Evolutionary conservation across 2,797 vertebrate genomes (phyloP).

Genomic region (Hydrocynus forskahlii): DNA sequence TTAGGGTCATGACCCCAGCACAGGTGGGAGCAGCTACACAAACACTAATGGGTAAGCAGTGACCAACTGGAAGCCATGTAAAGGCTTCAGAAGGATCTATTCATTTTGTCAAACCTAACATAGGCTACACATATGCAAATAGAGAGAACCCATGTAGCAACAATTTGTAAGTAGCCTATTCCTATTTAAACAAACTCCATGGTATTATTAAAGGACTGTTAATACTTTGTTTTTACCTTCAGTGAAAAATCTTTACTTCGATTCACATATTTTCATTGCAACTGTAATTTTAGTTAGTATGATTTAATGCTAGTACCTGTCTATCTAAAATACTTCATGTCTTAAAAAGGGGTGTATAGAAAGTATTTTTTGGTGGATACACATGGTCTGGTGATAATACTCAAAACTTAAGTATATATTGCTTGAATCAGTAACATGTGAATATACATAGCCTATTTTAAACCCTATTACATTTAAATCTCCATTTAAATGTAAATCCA

Average conservation of each 20-base stretch:
- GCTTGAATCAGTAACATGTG: not conserved
- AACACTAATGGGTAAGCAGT: slow-evolving; percentile 58
- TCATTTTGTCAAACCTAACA: slow-evolving; percentile 24
- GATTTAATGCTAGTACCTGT: not conserved
- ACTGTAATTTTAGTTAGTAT: not conserved
- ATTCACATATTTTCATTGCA: not conserved
- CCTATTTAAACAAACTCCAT: not conserved
- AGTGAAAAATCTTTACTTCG: not conserved
- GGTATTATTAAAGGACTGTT: not conserved
- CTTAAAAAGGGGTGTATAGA: too few species aligned
- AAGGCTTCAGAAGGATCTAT: slow-evolving; percentile 16
- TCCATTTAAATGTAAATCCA: not conserved
- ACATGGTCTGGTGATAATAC: not conserved
- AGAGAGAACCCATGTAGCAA: not conserved
- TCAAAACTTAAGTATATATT: not conserved
- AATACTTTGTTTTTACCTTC: not conserved
- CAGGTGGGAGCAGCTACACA: slow-evolving; percentile 73
- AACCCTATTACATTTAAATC: not conserved
- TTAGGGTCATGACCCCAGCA: slow-evolving; percentile 73
- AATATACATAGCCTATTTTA: not conserved
- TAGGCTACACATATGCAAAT: not conserved
- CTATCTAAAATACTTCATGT: not conserved
- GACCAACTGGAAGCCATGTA: slow-evolving; percentile 60
- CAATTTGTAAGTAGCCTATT: not conserved
- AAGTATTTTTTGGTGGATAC: too few species aligned